Evolutionary conservation across 2,888 invertebrate genomes (phyloP).

Genomic region (Podabrus alpinus): DNA sequence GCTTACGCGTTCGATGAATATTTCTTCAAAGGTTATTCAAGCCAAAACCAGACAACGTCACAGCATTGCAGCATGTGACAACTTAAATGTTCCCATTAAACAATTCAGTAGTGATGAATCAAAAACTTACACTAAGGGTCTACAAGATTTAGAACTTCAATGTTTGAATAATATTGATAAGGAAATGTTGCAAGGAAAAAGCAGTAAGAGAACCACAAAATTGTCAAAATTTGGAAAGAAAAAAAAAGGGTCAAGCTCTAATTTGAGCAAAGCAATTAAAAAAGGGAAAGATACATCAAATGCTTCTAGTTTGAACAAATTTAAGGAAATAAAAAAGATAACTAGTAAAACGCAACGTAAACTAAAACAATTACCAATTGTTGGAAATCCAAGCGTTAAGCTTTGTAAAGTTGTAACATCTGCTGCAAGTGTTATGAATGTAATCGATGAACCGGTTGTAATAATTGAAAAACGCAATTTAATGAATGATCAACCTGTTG

Average conservation of each 20-base stretch:
- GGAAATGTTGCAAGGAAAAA: slow-evolving; percentile 38
- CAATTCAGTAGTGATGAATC: slow-evolving; percentile 37
- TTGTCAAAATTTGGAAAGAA: neutral
- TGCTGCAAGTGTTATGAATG: neutral
- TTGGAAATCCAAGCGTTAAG: neutral
- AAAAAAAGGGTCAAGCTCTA: neutral
- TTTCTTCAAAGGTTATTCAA: slow-evolving; percentile 21
- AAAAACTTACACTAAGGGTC: slow-evolving; percentile 30
- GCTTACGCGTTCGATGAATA: slow-evolving; percentile 34
- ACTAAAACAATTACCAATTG: neutral
- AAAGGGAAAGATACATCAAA: neutral
- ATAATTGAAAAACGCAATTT: neutral
- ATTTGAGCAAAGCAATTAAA: neutral
- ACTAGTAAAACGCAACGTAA: slow-evolving; percentile 17
- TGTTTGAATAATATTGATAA: slow-evolving; percentile 37
- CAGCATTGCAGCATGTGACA: slow-evolving; percentile 28
- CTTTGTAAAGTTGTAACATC: neutral
- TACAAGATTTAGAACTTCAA: slow-evolving; percentile 34
- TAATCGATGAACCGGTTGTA: neutral
- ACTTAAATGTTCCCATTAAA: slow-evolving; percentile 34
- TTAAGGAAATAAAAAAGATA: slow-evolving; percentile 39
- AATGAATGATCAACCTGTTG: neutral
- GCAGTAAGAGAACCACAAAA: neutral
- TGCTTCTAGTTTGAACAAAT: slow-evolving; percentile 38
- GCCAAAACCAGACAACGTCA: slow-evolving; percentile 21